Evolutionary conservation across 1,140 invertebrate species (phyloP).

Genomic region (Phthorimaea operculella): DNA sequence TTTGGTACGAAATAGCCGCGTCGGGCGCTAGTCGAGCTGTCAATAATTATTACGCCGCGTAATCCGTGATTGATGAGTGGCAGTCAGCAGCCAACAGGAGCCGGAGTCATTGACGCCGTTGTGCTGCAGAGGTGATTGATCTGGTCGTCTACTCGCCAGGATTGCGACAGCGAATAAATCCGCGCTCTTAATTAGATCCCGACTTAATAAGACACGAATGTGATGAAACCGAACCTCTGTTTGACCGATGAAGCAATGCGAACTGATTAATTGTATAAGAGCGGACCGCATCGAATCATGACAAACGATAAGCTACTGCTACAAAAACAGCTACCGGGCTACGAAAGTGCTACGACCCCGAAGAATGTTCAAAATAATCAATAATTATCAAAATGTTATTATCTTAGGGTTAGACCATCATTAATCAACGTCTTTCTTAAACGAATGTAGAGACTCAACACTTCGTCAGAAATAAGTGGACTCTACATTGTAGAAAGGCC

Average conservation of each 20-base stretch:
- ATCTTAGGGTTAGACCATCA: no score
- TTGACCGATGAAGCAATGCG: conserved; percentile 14
- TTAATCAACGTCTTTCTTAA: not conserved
- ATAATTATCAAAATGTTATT: not conserved
- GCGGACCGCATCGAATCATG: conserved; percentile 5
- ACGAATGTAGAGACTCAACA: not conserved
- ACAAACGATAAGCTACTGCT: conserved; percentile 14
- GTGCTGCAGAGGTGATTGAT: conserved; percentile 41
- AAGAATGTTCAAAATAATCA: conserved; percentile 1
- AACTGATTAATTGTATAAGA: conserved; percentile 19
- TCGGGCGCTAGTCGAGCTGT: conserved; percentile 42
- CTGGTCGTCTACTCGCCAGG: conserved; percentile 19
- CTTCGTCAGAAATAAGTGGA: not conserved
- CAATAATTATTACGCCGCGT: conserved; percentile 56
- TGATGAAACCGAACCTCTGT: conserved; percentile 17
- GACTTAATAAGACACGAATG: conserved; percentile 36
- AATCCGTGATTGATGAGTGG: conserved; percentile 55
- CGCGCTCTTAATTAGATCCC: conserved; percentile 41
- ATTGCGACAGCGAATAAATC: conserved; percentile 38
- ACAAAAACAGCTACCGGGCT: not conserved
- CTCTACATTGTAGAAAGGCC: not conserved
- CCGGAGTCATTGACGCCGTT: conserved; percentile 45
- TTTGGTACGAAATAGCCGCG: conserved; percentile 22
- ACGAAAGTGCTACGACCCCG: not conserved
- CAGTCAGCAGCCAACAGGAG: conserved; percentile 35